A percentile compares a stretch with the other conserved stretches of the same genome.
phyloP scores from a whole-genome alignment of 2,113 vertebrate species.

The Spheniscus mendiculus region DNA sequence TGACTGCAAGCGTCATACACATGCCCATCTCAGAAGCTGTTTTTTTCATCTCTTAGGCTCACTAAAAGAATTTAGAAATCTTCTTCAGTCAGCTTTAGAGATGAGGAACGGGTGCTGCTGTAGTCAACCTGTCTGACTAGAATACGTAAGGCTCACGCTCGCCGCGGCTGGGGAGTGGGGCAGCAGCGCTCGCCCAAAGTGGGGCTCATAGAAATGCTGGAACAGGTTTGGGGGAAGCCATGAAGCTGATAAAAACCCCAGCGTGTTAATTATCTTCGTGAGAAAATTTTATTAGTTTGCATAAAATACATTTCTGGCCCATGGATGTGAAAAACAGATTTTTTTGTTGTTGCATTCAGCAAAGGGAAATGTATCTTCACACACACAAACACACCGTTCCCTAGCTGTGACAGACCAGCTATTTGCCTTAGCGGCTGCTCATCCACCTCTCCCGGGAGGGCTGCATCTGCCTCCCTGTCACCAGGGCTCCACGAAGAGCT shows the following conservation, averaged over 20 bases:
- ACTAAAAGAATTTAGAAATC: background rate
- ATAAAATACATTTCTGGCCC: background rate
- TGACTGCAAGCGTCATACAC: background rate
- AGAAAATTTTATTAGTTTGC: background rate
- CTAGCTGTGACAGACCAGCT: background rate
- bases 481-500: background rate
- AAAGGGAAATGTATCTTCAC: background rate
- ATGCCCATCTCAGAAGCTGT: background rate
- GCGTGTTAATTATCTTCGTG: background rate
- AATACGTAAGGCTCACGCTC: background rate
- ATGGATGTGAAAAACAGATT: background rate
- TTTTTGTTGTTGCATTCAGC: background rate
- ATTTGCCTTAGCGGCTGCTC: background rate
- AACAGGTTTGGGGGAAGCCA: background rate
- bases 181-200: background rate
- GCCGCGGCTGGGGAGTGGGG: too few species aligned
- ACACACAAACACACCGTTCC: background rate
- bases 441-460: background rate
- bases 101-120: background rate
- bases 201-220: background rate
- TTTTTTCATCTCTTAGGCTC: background rate
- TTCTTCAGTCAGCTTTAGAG: background rate
- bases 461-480: background rate
- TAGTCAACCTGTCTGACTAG: background rate
- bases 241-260: too few species aligned